These are phyloP conservation scores for Sisor rabdophorus DNA, from an alignment of 2,113 vertebrate species.

Conservation along the genomic window DNA sequence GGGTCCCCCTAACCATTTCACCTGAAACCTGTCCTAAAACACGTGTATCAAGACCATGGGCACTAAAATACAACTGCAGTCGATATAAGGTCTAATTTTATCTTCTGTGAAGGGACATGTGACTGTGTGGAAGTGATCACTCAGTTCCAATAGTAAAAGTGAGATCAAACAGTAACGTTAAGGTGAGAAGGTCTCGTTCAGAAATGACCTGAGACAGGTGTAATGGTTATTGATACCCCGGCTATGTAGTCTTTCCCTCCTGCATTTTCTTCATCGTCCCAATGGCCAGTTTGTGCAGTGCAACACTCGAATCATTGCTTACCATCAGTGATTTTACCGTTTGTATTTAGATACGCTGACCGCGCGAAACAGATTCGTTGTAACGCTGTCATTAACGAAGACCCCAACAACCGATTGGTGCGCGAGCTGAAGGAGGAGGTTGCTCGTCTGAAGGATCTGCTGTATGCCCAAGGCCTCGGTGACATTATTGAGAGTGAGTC, in stretches of 20 bases:
- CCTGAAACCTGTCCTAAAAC: not conserved
- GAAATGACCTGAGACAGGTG: not conserved
- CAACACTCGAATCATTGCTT: not conserved
- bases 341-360: slow-evolving; percentile 81
- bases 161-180: not conserved
- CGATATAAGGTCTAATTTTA: not conserved
- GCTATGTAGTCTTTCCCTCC: not conserved
- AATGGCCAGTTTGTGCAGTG: not conserved
- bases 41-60: not conserved
- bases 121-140: not conserved
- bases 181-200: not conserved
- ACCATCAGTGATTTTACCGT: not conserved
- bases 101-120: not conserved
- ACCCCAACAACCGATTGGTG: slow-evolving; percentile 96
- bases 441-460: slow-evolving; percentile 88
- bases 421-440: slow-evolving; percentile 97
- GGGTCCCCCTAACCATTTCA: not conserved
- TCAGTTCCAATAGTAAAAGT: not conserved
- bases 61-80: not conserved
- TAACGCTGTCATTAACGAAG: slow-evolving; percentile 94
- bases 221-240: not conserved
- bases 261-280: not conserved
- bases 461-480: slow-evolving; percentile 89
- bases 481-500: slow-evolving; percentile 97
- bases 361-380: slow-evolving; percentile 98